phyloP scores from a whole-genome alignment of 2,797 vertebrate species.

The Molothrus aeneus region DNA sequence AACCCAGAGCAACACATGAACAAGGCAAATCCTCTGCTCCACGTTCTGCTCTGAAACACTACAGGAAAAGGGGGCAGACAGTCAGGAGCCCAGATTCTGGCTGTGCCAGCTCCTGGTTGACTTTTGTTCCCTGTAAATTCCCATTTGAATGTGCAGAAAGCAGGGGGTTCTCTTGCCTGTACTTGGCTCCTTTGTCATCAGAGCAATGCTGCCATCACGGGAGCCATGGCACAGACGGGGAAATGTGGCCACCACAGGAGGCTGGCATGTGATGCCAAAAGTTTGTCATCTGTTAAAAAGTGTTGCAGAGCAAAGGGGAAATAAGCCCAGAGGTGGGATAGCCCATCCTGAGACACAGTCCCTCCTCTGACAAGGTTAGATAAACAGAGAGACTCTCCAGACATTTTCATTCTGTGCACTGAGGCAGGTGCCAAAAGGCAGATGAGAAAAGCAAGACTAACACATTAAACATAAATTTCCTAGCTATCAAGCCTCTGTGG shows the following conservation, averaged over 20 bases:
- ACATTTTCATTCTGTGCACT: neutral
- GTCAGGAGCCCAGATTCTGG: neutral
- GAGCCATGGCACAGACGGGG: rapidly evolving
- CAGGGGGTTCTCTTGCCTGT: neutral
- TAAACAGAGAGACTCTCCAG: neutral
- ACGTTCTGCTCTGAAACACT: neutral
- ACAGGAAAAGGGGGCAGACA: rapidly evolving
- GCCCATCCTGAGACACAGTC: neutral
- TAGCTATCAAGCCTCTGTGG: neutral
- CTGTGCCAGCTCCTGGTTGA: neutral
- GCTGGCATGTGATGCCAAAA: rapidly evolving
- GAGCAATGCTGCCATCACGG: neutral
- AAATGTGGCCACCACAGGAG: neutral
- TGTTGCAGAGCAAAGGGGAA: neutral
- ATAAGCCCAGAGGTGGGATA: neutral
- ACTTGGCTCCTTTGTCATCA: neutral
- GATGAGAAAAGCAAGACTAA: neutral
- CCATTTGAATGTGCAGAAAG: neutral
- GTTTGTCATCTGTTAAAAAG: neutral
- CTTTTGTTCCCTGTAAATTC: neutral
- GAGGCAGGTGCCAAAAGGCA: neutral
- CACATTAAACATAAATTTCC: neutral
- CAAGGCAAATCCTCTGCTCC: neutral
- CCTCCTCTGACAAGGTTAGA: neutral
- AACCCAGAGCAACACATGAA: neutral